These are phyloP conservation scores for Nyctalus aviator DNA, from an alignment of 2,797 vertebrate genomes.

Conservation along the genomic window DNA sequence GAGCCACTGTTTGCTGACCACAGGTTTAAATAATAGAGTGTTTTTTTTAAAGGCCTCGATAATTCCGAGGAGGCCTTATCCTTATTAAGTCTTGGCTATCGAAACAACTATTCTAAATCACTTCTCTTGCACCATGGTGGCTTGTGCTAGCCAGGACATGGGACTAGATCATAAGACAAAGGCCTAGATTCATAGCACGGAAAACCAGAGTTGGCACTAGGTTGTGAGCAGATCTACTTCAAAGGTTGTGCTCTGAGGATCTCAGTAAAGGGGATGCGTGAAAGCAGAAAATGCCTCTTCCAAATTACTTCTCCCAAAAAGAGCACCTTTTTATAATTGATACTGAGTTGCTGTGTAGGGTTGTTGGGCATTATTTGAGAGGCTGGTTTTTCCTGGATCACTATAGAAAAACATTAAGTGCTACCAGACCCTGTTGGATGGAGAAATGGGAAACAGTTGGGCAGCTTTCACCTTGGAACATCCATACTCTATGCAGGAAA, in stretches of 20 bases:
- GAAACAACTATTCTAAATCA: background rate
- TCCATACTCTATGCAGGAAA: background rate
- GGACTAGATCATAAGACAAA: background rate
- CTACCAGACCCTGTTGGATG: background rate
- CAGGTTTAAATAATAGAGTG: background rate
- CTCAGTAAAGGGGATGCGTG: background rate
- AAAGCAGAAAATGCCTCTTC: conserved; percentile 20
- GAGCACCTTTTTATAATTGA: background rate
- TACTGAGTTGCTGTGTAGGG: background rate
- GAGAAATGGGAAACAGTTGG: background rate
- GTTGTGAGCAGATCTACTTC: background rate
- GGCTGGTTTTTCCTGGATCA: background rate
- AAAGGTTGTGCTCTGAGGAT: background rate
- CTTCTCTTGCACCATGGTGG: background rate
- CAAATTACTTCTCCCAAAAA: conserved; percentile 34
- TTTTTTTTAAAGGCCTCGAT: conserved; percentile 8
- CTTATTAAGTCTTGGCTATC: conserved; percentile 1
- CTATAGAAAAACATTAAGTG: background rate
- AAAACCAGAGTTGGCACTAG: background rate
- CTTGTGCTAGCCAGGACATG: background rate
- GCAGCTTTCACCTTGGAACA: background rate
- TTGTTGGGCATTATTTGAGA: background rate
- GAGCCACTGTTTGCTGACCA: no score
- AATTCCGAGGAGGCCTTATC: conserved; percentile 16
- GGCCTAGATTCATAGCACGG: background rate